These are phyloP conservation scores for Channa argus DNA, from an alignment of 2,113 vertebrate species.

Conservation along the genomic window DNA sequence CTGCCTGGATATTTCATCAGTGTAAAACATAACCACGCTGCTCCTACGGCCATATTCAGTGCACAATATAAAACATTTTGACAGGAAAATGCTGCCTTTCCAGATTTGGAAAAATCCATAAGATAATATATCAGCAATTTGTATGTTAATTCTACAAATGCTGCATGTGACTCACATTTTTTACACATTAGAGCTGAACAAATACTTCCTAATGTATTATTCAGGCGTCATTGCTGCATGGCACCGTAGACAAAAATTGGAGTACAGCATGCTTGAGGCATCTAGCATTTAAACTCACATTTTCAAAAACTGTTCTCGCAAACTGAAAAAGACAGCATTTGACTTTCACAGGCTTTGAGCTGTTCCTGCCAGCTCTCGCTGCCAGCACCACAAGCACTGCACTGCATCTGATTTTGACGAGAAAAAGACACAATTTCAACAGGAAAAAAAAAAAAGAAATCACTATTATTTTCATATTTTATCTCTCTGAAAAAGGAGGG, in stretches of 20 bases:
- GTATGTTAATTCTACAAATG: constrained; percentile 79
- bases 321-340: constrained; percentile 70
- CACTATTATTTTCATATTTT: constrained; percentile 39
- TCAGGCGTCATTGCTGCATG: constrained; percentile 43
- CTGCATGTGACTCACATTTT: constrained; percentile 55
- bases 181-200: constrained; percentile 71
- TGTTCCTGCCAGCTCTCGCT: constrained; percentile 51
- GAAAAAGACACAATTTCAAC: constrained; percentile 33
- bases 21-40: constrained; percentile 54
- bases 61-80: constrained; percentile 61
- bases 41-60: constrained; percentile 20
- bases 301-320: constrained; percentile 68
- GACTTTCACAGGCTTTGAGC: constrained; percentile 71
- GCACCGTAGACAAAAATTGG: constrained; percentile 55
- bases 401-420: constrained; percentile 42
- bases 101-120: constrained; percentile 56
- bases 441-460: constrained; percentile 44
- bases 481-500: constrained; percentile 24
- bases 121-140: constrained; percentile 79
- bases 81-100: constrained; percentile 63
- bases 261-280: constrained; percentile 67
- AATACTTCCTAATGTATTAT: constrained; percentile 66
- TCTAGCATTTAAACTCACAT: constrained; percentile 66
- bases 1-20: constrained; percentile 73
- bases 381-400: constrained; percentile 55